phyloP scores from a whole-genome alignment of 92 coral and sea anemone genomes.

The Parazoanthus swiftii region DNA sequence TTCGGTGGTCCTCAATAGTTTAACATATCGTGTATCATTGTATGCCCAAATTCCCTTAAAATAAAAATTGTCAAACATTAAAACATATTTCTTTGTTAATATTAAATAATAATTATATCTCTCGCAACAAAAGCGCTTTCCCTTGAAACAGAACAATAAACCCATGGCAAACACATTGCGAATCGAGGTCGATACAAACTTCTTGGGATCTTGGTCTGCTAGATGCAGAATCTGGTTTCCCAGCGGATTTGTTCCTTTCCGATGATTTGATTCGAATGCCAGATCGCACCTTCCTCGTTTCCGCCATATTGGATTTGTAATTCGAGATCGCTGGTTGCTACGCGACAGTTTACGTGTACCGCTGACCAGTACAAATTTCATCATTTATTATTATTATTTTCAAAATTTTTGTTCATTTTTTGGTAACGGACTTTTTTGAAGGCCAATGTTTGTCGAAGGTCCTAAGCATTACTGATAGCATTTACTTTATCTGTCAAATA shows the following conservation, averaged over 20 bases:
- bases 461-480: no score
- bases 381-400: no score
- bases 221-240: slow-evolving; percentile 57
- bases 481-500: no score
- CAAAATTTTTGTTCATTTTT: no score
- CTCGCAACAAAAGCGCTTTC: background rate
- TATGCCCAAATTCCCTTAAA: no score
- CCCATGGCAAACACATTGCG: background rate
- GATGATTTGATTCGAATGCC: slow-evolving; percentile 87
- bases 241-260: slow-evolving; percentile 65
- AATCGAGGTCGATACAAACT: slow-evolving; percentile 41
- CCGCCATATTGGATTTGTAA: slow-evolving; percentile 72
- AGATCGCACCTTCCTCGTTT: slow-evolving; percentile 79
- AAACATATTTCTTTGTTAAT: no score
- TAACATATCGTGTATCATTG: no score
- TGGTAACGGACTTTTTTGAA: no score
- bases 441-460: no score
- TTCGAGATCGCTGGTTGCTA: slow-evolving; percentile 62
- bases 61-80: background rate
- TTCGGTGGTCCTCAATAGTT: no score
- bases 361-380: background rate
- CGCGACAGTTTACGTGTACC: slow-evolving; percentile 48
- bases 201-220: slow-evolving; percentile 49
- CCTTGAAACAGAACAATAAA: background rate
- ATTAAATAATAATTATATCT: background rate